Base-by-base conservation (phyloP, 2,113 vertebrate species). In the Naja naja region DNA sequence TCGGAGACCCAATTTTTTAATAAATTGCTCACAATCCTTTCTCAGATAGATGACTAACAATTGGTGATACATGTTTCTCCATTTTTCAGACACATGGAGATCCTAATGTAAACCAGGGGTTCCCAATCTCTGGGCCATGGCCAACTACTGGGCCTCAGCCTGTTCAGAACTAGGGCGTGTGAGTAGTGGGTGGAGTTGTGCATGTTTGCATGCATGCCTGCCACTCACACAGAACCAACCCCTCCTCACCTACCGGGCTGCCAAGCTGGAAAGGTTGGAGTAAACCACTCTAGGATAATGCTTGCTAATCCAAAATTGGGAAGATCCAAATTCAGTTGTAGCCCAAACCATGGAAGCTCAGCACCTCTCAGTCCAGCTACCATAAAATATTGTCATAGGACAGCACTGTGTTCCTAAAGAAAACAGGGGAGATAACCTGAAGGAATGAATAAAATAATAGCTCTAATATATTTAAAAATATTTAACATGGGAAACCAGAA, bases 231-330 rank as follows among this genome's bases (percentile, higher is more conserved):
- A 14, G 53, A 53, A 27, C 3, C 3, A 27, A 25, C 56, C 8
- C 6, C 22, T 6, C 3, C 23, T 1, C 23, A 53, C 8, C 23
- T 1, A 23, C 2, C 8, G 0, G 23, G 23, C 8, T 3, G 8
- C 23, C 58, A 60, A 60, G 25, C 3, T 25, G 2, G 25, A 58
- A 58, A 58, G 7, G 23, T 58, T 58, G 23, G 7, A 23, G 18
- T 43, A 81, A 81, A 22, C 74, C 34, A 43, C 2, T 81, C 16
- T 81, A 22, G 74, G 7, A 39, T 81, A 81, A 39, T 43, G 20
- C 18, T 39, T 43, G 74, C 74, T 81, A 81, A 39, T 39, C 18
- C 74, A 43, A 39, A 81, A 22, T 43, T 81, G 34, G 74, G 3
- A 39, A 39, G 34, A 43, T 39, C 34, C 74, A 43, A 22, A 81